Evolutionary conservation across 92 coral and sea anemone genomes (phyloP), one percentile per base, ranked within the genome.

Genomic region (Umimayanthus kanabou): DNA sequence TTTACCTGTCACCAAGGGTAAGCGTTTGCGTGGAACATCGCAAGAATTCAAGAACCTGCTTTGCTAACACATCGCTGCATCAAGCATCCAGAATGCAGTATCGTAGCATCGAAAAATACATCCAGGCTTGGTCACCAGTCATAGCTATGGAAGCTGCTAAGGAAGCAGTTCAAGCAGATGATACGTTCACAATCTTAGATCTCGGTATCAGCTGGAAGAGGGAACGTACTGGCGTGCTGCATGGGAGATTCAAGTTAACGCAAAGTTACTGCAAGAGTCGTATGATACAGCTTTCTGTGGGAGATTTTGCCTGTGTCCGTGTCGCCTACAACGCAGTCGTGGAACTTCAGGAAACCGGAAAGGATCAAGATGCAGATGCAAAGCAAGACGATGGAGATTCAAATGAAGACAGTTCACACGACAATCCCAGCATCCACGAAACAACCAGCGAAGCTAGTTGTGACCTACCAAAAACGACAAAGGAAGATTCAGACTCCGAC

Each of bases 1-100:
- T 90, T 49, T 70, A 88, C 4, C 88, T 93, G n/a, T 70, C 95
- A 16, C 86, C 93, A 33, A 61, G 85, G 57, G 72, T 93, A 13
- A 88, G 86, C 73, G 77, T 87, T 50, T 93, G 95, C 50, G 47
- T 93, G 47, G 95, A 93, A 64, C 95, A 93, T 50, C 92, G 92
- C 70, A 91, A 77, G 75, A 81, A 43, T 14, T 81, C 95, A 25
- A 85, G 79, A 26, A 71, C 23, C 4, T 93, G 93, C 84, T 93
- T 93, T 87, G 91, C 90, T 40, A 73, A 42, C 66, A 43, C 67
- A 22, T 79, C 92, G 53, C 20, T 84, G 23, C 50, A 65, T 25
- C 66, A 87, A 18, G 93, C 93, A 9, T 88, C 92, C 1, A 81
- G 43, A 58, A 71, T 45, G 57, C n/a, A 39, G 45, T 88, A 88